Base-by-base conservation (phyloP, 2,797 vertebrate genomes). In the Molossus alvarezi region DNA sequence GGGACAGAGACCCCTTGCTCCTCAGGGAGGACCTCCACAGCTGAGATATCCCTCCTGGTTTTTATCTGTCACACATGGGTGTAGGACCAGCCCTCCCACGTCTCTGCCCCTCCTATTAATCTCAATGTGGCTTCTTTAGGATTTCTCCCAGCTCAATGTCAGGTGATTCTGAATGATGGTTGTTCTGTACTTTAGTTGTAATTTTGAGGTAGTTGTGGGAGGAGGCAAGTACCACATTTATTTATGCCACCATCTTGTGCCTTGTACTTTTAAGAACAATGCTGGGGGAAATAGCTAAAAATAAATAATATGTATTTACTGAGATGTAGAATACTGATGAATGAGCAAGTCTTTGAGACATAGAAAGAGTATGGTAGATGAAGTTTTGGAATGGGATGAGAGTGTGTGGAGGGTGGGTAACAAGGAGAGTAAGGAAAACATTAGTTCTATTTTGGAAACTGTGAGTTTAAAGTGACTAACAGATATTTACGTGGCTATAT, bases 221-320 rank as follows among this genome's bases (percentile, higher is more conserved):
- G 41, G 41, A 45, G 3, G 41, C 41, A 45, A 45, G 41, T 45
- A 45, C 41, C 41, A 45, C 41, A 3, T 45, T 45, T 45, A 45
- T 6, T 6, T 45, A 45, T 45, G 41, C 41, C 41, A 45, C 41
- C 41, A 45, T 45, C 41, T 45, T 87, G 64, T 58, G 23, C 67
- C 13, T 96, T 60, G 10, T 18, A 75, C 53, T 75, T 90, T 67
- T 67, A 48, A 72, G 25, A 73, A 48, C 41, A 73, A 25, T 67
- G n/a, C 72, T 81, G 12, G 41, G 55, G 10, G 5, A 92, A 95
- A 83, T 51, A 88, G 9, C 67, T 94, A 80, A 83, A 90, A 95
- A 92, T 79, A 77, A 77, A 20, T 57, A 33, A 37, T 13, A 57
- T 79, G 11, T 51, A 48, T 77, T 84, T 81, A 80, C 48, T 93